Evolutionary conservation across 1,140 invertebrate species (phyloP).

Genomic region (Eupeodes corollae): DNA sequence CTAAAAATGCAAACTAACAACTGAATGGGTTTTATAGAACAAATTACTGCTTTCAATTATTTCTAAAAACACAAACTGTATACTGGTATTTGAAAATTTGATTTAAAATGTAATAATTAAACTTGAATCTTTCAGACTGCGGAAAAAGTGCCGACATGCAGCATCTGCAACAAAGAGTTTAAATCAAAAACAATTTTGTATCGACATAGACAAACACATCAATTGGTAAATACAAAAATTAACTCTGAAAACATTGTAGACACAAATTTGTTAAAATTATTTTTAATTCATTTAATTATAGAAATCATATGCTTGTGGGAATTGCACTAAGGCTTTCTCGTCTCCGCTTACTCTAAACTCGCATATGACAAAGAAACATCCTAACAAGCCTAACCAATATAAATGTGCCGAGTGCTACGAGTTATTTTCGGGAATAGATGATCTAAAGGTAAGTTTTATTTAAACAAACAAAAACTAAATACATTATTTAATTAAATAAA

Average conservation of each 20-base stretch:
- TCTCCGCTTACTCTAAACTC: conserved; percentile 23
- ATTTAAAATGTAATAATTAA: no score
- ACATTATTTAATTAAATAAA: no score
- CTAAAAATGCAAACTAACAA: no score
- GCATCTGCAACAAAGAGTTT: conserved; percentile 45
- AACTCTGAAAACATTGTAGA: no score
- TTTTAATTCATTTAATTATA: conserved; percentile 9
- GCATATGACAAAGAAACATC: conserved; percentile 31
- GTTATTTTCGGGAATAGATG: no score
- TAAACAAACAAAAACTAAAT: no score
- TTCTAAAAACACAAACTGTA: no score
- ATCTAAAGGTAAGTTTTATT: no score
- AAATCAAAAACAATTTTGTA: conserved; percentile 45
- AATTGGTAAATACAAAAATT: conserved; percentile 23
- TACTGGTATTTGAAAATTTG: no score
- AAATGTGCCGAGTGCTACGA: conserved; percentile 27
- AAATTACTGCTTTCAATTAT: no score
- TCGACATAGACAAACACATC: conserved; percentile 46
- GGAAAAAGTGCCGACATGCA: conserved; percentile 43
- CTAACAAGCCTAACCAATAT: conserved; percentile 18
- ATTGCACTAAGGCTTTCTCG: conserved; percentile 32
- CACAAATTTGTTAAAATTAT: no score
- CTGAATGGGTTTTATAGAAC: no score
- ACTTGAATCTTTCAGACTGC: conserved; percentile 21
- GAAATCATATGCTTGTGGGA: conserved; percentile 29